phyloP scores from a whole-genome alignment of 2,113 vertebrate genomes.

The Glaucidium brasilianum region DNA sequence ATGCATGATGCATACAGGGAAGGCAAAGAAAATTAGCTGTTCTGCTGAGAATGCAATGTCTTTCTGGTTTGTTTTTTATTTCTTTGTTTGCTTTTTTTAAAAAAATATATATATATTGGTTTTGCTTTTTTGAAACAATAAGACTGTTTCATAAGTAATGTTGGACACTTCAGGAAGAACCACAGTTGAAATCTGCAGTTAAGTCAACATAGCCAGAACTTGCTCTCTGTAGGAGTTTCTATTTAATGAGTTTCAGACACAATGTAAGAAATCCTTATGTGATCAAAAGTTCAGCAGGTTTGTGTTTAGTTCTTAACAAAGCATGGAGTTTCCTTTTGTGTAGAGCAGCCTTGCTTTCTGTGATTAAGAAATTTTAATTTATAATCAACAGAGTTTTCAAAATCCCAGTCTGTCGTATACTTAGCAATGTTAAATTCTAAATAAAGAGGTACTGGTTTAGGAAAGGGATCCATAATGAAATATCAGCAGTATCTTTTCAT shows the following conservation, averaged over 20 bases:
- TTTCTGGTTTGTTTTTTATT: not conserved
- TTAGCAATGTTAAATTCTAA: not conserved
- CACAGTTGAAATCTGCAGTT: not conserved
- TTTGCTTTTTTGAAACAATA: not conserved
- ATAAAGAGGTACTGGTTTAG: not conserved
- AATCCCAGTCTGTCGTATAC: not conserved
- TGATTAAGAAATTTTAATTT: not conserved
- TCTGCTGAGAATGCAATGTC: not conserved
- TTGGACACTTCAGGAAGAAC: not conserved
- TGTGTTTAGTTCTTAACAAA: not conserved
- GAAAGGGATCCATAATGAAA: not conserved
- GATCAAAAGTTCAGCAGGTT: not conserved
- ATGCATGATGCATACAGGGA: not conserved
- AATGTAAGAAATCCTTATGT: not conserved
- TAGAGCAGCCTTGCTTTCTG: not conserved
- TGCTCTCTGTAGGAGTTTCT: not conserved
- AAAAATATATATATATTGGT: rapidly evolving
- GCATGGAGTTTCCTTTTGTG: not conserved
- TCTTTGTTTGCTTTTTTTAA: not conserved
- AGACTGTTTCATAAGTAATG: not conserved
- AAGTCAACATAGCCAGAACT: not conserved
- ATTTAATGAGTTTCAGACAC: not conserved
- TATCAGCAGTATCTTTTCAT: not conserved
- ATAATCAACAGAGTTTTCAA: not conserved
- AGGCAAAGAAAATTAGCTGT: not conserved